phyloP scores from a whole-genome alignment of 1,140 invertebrate genomes.

The Diorhabda carinulata region DNA sequence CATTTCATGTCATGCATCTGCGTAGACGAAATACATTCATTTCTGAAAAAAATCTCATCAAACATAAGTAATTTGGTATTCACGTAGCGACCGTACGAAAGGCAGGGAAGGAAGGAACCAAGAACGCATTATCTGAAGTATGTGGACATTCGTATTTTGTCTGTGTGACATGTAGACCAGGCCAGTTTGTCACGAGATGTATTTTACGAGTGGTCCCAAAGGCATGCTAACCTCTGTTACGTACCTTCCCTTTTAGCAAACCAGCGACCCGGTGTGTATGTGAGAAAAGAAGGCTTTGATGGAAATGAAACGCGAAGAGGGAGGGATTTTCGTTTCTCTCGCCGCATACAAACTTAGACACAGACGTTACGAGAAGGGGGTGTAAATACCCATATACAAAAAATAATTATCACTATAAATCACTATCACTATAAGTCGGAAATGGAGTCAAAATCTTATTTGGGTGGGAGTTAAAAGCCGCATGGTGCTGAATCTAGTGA shows the following conservation, averaged over 20 bases:
- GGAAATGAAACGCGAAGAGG: constrained; percentile 4
- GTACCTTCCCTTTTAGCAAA: constrained; percentile 46
- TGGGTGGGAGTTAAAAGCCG: too few relatives aligned
- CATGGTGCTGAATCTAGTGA: too few relatives aligned
- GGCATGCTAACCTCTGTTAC: constrained; percentile 47
- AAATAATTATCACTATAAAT: too few relatives aligned
- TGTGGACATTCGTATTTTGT: constrained; percentile 14
- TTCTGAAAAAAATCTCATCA: constrained; percentile 3
- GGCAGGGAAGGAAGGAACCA: background rate
- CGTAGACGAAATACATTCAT: background rate
- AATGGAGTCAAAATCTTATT: too few relatives aligned
- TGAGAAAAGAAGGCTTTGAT: constrained; percentile 7
- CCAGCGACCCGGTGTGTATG: constrained; percentile 14
- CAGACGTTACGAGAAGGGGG: background rate
- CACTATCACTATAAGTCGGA: too few relatives aligned
- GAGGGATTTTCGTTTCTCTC: background rate
- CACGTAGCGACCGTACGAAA: background rate
- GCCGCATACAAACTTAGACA: constrained; percentile 3
- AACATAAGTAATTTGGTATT: constrained; percentile 1
- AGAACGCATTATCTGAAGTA: constrained; percentile 5
- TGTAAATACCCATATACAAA: background rate
- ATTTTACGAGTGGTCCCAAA: constrained; percentile 47
- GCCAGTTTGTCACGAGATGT: constrained; percentile 46
- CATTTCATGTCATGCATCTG: too few relatives aligned
- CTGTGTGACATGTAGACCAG: constrained; percentile 18